A percentile compares a stretch with the other conserved stretches of the same genome.
Evolutionary conservation across 2,797 vertebrate species (phyloP).

Genomic region (Euphonia xanthogaster): DNA sequence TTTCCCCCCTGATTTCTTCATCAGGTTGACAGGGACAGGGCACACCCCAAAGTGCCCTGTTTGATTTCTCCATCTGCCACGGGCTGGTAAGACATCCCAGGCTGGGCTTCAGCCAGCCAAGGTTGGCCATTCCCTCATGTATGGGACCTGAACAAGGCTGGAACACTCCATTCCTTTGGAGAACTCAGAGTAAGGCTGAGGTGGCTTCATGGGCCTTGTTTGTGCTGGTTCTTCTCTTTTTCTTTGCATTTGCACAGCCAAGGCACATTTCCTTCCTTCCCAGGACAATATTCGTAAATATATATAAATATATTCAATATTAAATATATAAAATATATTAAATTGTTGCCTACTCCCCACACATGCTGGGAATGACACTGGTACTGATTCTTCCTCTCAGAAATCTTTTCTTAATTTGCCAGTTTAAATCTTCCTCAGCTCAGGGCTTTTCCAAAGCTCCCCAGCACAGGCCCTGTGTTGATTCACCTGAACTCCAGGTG

Average conservation of each 20-base stretch:
- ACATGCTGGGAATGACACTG: background rate
- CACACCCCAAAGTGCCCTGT: background rate
- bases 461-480: background rate
- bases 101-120: background rate
- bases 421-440: background rate
- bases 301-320: background rate
- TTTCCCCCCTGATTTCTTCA: background rate
- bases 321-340: background rate
- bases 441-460: background rate
- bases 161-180: background rate
- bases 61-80: background rate
- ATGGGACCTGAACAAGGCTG: background rate
- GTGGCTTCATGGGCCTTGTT: fast-evolving
- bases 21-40: background rate
- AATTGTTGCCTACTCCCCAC: background rate
- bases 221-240: background rate
- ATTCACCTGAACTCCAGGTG: background rate
- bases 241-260: background rate
- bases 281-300: background rate
- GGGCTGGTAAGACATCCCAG: background rate
- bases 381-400: background rate
- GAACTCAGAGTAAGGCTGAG: background rate
- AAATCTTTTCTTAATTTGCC: background rate
- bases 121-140: fast-evolving
- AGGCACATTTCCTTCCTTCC: background rate